Percentiles rank a stretch among this genome's conserved stretches.
phyloP scores from a whole-genome alignment of 2,797 vertebrate species.

The Poeciliopsis turneri region DNA sequence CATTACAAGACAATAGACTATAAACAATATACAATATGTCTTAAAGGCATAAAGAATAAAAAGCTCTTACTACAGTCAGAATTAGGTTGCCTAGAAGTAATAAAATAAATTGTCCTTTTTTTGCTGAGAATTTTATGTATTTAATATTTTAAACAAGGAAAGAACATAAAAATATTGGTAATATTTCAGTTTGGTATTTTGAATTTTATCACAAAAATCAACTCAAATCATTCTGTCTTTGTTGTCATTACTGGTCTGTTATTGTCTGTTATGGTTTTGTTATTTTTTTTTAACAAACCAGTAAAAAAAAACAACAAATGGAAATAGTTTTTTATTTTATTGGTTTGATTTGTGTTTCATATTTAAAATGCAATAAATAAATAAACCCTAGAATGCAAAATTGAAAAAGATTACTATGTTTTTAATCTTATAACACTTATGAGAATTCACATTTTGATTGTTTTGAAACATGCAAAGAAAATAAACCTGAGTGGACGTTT shows the following conservation, averaged over 20 bases:
- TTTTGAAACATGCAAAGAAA: not conserved
- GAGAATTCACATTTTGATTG: not conserved
- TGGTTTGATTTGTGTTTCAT: not conserved
- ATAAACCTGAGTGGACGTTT: not conserved
- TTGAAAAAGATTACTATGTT: not conserved
- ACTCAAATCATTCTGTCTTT: not conserved
- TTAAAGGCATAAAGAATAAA: not conserved
- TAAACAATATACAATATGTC: no score
- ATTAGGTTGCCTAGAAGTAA: not conserved
- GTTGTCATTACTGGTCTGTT: not conserved
- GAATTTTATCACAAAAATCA: not conserved
- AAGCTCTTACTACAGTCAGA: not conserved
- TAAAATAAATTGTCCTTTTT: not conserved
- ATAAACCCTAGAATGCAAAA: not conserved
- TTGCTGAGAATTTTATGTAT: not conserved
- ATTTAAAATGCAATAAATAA: not conserved
- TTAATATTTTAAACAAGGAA: not conserved
- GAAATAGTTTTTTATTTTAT: not conserved
- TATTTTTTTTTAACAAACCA: not conserved
- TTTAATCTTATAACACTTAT: not conserved
- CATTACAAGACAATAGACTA: no score
- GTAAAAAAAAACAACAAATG: not conserved
- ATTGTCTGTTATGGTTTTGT: not conserved
- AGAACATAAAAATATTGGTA: not conserved
- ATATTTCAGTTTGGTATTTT: not conserved